Evolutionary conservation across 2,888 invertebrate genomes (phyloP).

Genomic region (Melinaea menophilus): DNA sequence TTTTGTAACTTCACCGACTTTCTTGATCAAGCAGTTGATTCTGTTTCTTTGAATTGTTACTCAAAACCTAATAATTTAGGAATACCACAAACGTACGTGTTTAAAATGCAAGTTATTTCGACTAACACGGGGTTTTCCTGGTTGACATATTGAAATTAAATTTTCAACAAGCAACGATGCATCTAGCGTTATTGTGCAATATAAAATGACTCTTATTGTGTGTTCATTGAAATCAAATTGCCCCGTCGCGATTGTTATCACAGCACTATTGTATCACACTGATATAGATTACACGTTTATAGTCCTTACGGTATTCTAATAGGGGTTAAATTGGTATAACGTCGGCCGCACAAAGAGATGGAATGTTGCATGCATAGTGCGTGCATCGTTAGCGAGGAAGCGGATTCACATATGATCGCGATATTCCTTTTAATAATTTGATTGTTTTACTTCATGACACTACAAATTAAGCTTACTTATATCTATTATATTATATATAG

Average conservation of each 20-base stretch:
- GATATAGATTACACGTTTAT: constrained; percentile 1
- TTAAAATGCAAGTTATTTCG: background rate
- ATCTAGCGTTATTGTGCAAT: background rate
- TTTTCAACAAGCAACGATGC: constrained; percentile 5
- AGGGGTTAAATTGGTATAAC: constrained; percentile 11
- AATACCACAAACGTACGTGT: background rate
- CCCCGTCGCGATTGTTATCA: constrained; percentile 9
- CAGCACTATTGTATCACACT: constrained; percentile 2
- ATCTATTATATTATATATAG: too few relatives aligned
- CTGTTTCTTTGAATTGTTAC: background rate
- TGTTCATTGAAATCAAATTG: constrained; percentile 18
- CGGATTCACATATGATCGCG: constrained; percentile 39
- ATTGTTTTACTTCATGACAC: constrained; percentile 41
- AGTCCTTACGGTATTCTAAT: constrained; percentile 1
- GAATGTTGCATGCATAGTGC: constrained; percentile 57
- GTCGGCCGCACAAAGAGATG: constrained; percentile 32
- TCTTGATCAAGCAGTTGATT: background rate
- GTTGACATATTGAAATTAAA: constrained; percentile 5
- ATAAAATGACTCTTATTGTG: constrained; percentile 14
- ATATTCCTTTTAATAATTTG: constrained; percentile 48
- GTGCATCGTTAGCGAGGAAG: constrained; percentile 45
- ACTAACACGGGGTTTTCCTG: constrained; percentile 1
- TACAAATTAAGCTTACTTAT: constrained; percentile 9
- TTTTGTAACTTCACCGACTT: constrained; percentile 37
- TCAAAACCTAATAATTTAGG: background rate